These are phyloP conservation scores for Synchiropus splendidus DNA, from an alignment of 2,113 vertebrate genomes.

Conservation along the genomic window DNA sequence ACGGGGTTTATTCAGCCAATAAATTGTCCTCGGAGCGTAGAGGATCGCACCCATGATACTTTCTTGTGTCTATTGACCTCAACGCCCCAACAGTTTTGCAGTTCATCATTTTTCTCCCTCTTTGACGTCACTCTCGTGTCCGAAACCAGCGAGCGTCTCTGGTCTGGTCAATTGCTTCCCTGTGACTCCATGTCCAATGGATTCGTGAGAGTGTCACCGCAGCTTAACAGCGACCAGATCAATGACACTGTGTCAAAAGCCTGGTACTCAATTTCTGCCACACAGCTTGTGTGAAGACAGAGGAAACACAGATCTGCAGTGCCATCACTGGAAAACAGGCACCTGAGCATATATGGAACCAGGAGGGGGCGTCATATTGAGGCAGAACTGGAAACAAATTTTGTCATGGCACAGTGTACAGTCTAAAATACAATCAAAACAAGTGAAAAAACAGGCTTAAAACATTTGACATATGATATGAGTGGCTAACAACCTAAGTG, in stretches of 20 bases:
- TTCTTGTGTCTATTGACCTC: too few species aligned
- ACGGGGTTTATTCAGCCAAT: too few species aligned
- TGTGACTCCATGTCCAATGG: slow-evolving; percentile 49
- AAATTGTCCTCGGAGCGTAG: too few species aligned
- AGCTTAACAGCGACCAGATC: slow-evolving; percentile 47
- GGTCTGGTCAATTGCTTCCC: slow-evolving; percentile 32
- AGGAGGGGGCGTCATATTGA: too few species aligned
- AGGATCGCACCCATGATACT: too few species aligned
- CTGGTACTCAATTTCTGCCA: slow-evolving; percentile 18
- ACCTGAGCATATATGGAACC: not conserved
- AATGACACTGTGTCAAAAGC: slow-evolving; percentile 43
- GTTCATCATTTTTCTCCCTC: slow-evolving; percentile 6
- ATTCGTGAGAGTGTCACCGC: slow-evolving; percentile 52
- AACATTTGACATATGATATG: too few species aligned
- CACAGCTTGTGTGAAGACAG: slow-evolving; percentile 1
- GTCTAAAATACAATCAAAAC: too few species aligned
- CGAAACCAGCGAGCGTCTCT: too few species aligned
- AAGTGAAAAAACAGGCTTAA: too few species aligned
- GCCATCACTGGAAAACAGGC: slow-evolving; percentile 1
- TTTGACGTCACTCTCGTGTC: slow-evolving; percentile 22
- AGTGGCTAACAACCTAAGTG: too few species aligned
- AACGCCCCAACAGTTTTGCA: slow-evolving; percentile 15
- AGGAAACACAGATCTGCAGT: slow-evolving; percentile 7
- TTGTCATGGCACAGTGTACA: too few species aligned
- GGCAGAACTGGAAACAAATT: not conserved